Base-by-base conservation (phyloP, 1,140 invertebrate genomes). In the Leptinotarsa texana region DNA sequence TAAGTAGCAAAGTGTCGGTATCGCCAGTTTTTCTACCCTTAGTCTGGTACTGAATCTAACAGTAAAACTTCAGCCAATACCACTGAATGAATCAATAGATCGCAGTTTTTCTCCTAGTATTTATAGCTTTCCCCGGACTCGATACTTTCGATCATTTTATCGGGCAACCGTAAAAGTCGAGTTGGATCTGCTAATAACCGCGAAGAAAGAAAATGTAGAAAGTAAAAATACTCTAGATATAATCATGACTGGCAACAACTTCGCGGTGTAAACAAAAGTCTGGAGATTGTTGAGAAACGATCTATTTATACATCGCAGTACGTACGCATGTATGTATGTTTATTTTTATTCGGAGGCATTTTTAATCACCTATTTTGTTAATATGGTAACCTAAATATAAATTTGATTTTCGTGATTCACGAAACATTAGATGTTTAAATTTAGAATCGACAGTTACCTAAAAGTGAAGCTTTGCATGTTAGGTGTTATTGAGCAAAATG, bases 191-290 rank as follows among this genome's bases (percentile, higher is more conserved):
- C 33, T 42, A 42, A 42, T 42, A 42, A 42, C 33, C 33, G 33
- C 33, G 33, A 42, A 42, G 33, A 42, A 42, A 42, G 33, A 74
- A 48, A 68, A 33, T 15, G 61, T 13, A 1, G n/a, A 63, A 18
- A 63, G 22, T 18, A 22, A n/a, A 63, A 63, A 63, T 22, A 63
- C 61, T 18, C 22, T 13, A 63, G 22, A 63, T 22, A 22, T 63
- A 63, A 18, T 68, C 66, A 18, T 42, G 66, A 68, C 66, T 68
- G 66, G 66, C 66, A 68, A 68, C 66, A 68, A 24, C 63, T 15
- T 63, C 47, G 13, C 69, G 48, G 67, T 73, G 72, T 74, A 69
- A 74, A 69, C 42, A 68, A 68, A 68, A 33, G 42, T 68, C 66
- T 68, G 66, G 22, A 33, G 33, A 68, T 63, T 63, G 66, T 68